Base-by-base conservation (phyloP, 2,888 invertebrate species). In the Crematogaster levior region DNA sequence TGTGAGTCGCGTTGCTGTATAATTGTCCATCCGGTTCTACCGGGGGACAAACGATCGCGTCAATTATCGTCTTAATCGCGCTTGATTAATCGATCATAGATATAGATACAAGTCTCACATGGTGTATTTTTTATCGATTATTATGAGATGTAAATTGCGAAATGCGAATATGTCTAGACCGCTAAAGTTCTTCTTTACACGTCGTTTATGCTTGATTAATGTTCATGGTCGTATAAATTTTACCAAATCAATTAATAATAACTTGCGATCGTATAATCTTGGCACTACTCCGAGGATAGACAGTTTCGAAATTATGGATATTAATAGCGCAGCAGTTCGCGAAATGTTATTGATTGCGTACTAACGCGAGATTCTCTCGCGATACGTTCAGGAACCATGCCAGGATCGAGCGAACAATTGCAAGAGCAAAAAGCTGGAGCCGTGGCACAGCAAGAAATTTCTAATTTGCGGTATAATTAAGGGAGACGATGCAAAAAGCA, bases 381-480 rank as follows among this genome's bases (percentile, higher is more conserved):
- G 88, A 68, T 75, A 77, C 84, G 88, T 82, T 84, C 86, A 90
- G 88, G 86, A 90, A 84, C 90, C 88, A 72, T 84, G 90, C 86
- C 88, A 90, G 90, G 87, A 90, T 87, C 90, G 82, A 85, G 86
- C 85, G 90, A 89, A 91, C 90, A 90, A 91, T 91, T 89, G 90
- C 89, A 82, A 82, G 56, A 84, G 87, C 91, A 91, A 91, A 92
- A 92, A 92, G 90, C 91, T 87, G 88, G 90, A 91, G 91, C 85
- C 85, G 85, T 84, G 84, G 85, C 81, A 88, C 84, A 87, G 90
- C 92, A 93, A 93, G 93, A 93, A 93, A 94, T 94, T 94, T 94
- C 93, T 94, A 94, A 94, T 94, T 94, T 94, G 93, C 93, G 94
- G 93, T 93, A 94, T 93, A 94, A 94, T 94, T 94, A 94, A 94